Conservation (phyloP, 2,797 vertebrate species). For the Microchirus variegatus region DNA sequence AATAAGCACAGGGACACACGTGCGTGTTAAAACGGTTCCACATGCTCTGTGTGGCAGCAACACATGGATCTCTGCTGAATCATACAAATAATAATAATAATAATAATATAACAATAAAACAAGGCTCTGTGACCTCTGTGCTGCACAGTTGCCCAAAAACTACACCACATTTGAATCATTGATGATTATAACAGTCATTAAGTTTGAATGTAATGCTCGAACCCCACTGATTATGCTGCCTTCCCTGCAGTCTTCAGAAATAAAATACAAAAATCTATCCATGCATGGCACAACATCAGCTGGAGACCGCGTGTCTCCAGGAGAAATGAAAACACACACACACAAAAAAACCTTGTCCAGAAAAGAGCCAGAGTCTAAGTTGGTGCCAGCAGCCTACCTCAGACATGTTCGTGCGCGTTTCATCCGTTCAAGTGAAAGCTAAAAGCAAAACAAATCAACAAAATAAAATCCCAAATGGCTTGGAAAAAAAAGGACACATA, state of each 20-base stretch:
- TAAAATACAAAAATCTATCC: not conserved
- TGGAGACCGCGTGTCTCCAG: not conserved
- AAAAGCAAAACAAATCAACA: conserved; percentile 5
- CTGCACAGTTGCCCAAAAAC: conserved; percentile 25
- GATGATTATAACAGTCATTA: not conserved
- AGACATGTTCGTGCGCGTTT: conserved; percentile 36
- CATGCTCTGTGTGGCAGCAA: conserved; percentile 26
- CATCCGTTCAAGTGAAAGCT: conserved; percentile 34
- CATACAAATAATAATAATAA: conserved; percentile 6
- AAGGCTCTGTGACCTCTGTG: conserved; percentile 12
- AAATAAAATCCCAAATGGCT: conserved; percentile 42
- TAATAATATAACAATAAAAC: not conserved
- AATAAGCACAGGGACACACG: conserved; percentile 14
- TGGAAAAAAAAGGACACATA: conserved; percentile 9
- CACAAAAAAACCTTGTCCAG: not conserved
- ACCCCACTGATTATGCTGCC: not conserved
- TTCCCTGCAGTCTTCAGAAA: not conserved
- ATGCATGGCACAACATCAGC: not conserved
- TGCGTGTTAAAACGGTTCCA: conserved; percentile 21
- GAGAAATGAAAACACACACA: not conserved
- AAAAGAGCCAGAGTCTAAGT: conserved; percentile 27
- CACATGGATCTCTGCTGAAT: conserved; percentile 34
- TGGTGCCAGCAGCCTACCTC: conserved; percentile 41
- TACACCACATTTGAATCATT: not conserved
- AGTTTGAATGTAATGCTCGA: not conserved